Base-by-base conservation (phyloP, 2,888 invertebrate genomes). In the Zootermopsis nevadensis region DNA sequence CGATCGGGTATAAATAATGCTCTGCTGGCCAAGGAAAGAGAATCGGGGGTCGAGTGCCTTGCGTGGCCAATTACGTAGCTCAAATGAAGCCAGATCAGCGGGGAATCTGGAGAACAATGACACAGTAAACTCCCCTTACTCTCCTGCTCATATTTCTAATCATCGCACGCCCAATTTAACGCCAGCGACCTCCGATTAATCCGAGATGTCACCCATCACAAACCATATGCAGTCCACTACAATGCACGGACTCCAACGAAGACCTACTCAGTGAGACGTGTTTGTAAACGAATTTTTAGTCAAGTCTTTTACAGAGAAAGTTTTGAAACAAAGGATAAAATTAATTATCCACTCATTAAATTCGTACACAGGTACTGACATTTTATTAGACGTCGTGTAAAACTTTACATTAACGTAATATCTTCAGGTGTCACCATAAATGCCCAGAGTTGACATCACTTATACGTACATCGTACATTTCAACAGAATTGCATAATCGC, bases 131-230 rank as follows among this genome's bases (percentile, higher is more conserved):
- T 72, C 81, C 77, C 67, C 77, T 77, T 67, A 27, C 55, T 67
- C 67, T 42, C 48, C 67, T 66, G 83, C 83, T 85, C 84, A 85
- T 85, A 85, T 85, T 85, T 85, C 84, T 85, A 83, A 85, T 85
- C 83, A 85, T 83, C 76, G 83, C 80, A 55, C 83, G 84, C 83
- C 80, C 84, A 83, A 85, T 85, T 85, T 83, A 83, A 83, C 84
- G 82, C 74, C 77, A 80, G 80, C 81, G 77, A 83, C 84, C 84
- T 83, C 80, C 84, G 84, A 83, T 85, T 85, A 83, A 85, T 83
- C 83, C 84, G 77, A 83, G 83, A 83, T 80, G 83, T 80, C 84
- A 80, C 80, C 82, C 84, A 79, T 82, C 80, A 69, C 66, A 0
- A 30, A 66, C 66, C 66, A 66, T 66, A 66, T 27, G 15, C 69